Evolutionary conservation across 2,797 vertebrate species (phyloP), one percentile per base, ranked within the genome.

Genomic region (Chelon auratus): DNA sequence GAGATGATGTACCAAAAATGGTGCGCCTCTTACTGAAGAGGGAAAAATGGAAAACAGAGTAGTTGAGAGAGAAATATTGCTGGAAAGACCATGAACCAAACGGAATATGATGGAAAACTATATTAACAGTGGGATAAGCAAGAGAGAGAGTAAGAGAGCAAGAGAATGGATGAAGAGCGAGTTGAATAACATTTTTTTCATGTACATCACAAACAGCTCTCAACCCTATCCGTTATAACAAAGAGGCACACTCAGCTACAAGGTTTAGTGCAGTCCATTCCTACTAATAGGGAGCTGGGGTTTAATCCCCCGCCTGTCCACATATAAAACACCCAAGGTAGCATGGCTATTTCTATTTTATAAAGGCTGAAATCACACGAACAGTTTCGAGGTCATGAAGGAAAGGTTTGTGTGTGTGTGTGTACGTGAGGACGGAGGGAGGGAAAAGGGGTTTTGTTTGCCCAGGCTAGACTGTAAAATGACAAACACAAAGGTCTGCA

Each of bases 271-370:
- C 62, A 2, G 62, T 62, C 54, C 55, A 8, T 74, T 54, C 68
- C 67, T 40, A n/a, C 68, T 64, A 57, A 26, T 17, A 68, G 18
- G 61, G 73, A 75, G 81, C 43, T 58, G 57, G 78, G 78, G 83
- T 75, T 87, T 74, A 48, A 63, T 84, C 78, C 82, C 75, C 51
- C 33, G 55, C 57, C 53, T 14, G 58, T 64, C 47, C 70, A 45
- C 43, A 67, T 53, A 80, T 82, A 81, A 85, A 84, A 70, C 42
- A 65, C 64, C 74, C 83, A 85, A 90, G 76, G 78, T 81, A 87
- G 68, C 51, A 1, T 0, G 1, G 43, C 62, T 62, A 73, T 76
- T 87, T 82, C 47, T 47, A 5, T 70, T 82, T 81, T 53, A 81
- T 70, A 78, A 84, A 82, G 65, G 77, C 45, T 82, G 67, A 78